These are phyloP conservation scores for Aculops lycopersici DNA, from an alignment of 1,140 invertebrate genomes.

Conservation along the genomic window DNA sequence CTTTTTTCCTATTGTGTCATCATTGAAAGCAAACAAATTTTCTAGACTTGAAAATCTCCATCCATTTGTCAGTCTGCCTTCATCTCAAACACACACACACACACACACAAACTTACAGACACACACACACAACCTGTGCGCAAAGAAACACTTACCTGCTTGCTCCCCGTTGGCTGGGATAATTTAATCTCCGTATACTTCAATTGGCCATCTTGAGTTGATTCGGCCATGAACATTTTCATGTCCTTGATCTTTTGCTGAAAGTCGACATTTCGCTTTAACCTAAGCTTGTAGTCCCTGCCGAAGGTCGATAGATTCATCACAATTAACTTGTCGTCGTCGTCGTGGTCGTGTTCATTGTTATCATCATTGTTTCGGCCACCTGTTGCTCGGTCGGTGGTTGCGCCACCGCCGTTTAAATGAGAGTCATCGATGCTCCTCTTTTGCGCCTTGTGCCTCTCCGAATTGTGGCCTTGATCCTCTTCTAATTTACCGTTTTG, in stretches of 20 bases:
- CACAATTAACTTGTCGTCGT: slow-evolving; percentile 6
- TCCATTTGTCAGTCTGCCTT: too few species aligned
- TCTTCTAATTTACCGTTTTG: not conserved
- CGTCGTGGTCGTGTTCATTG: not conserved
- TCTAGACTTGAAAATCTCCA: too few species aligned
- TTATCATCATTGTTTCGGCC: not conserved
- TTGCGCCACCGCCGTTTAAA: slow-evolving; percentile 14
- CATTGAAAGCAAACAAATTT: too few species aligned
- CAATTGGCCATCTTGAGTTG: slow-evolving; percentile 34
- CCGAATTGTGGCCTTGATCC: not conserved
- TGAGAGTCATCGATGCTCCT: slow-evolving; percentile 19
- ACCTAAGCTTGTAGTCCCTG: slow-evolving; percentile 22
- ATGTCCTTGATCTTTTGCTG: slow-evolving; percentile 15
- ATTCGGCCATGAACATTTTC: slow-evolving; percentile 36
- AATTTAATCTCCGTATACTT: slow-evolving; percentile 36
- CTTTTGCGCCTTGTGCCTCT: slow-evolving; percentile 29
- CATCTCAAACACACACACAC: too few species aligned
- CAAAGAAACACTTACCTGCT: too few species aligned
- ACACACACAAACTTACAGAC: too few species aligned
- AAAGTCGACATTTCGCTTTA: slow-evolving; percentile 25
- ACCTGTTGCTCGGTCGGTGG: not conserved
- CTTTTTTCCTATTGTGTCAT: too few species aligned
- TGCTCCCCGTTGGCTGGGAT: too few species aligned
- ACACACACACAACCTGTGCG: too few species aligned
- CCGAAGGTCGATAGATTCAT: slow-evolving; percentile 13